Evolutionary conservation across 2,888 invertebrate species (phyloP).

Genomic region (Acronicta alni): DNA sequence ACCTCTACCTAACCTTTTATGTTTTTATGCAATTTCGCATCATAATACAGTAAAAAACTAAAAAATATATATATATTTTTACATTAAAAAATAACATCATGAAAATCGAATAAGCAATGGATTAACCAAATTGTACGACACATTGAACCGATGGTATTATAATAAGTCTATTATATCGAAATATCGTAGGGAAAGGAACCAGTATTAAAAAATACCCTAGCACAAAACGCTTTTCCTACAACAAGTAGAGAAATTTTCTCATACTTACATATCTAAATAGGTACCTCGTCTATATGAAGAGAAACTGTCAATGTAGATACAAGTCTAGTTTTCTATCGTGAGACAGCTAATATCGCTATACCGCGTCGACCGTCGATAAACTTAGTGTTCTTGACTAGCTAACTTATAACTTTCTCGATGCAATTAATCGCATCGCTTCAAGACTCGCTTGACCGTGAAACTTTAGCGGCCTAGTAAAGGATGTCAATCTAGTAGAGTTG

Average conservation of each 20-base stretch:
- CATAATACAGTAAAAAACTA: no score
- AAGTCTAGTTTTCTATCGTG: slow-evolving; percentile 34
- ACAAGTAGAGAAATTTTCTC: neutral
- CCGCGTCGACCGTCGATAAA: slow-evolving; percentile 19
- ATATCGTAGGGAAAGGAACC: no score
- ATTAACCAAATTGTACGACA: no score
- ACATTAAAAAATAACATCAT: no score
- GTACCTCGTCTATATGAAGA: slow-evolving; percentile 18
- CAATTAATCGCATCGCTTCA: slow-evolving; percentile 13
- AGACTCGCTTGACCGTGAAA: slow-evolving; percentile 20
- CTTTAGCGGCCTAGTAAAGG: slow-evolving; percentile 11
- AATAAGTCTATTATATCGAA: no score
- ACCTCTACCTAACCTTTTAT: no score
- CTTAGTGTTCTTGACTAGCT: slow-evolving; percentile 8
- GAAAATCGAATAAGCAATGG: no score
- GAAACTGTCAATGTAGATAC: slow-evolving; percentile 27
- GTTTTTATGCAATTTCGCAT: no score
- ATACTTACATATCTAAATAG: neutral
- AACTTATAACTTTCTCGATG: slow-evolving; percentile 42
- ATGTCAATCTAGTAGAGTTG: slow-evolving; percentile 9
- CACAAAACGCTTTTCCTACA: neutral
- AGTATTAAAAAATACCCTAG: neutral
- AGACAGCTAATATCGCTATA: slow-evolving; percentile 27
- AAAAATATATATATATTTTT: no score
- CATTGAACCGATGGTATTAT: no score